Conservation (phyloP, 1,140 invertebrate species). For the Drosophila sulfurigaster region DNA sequence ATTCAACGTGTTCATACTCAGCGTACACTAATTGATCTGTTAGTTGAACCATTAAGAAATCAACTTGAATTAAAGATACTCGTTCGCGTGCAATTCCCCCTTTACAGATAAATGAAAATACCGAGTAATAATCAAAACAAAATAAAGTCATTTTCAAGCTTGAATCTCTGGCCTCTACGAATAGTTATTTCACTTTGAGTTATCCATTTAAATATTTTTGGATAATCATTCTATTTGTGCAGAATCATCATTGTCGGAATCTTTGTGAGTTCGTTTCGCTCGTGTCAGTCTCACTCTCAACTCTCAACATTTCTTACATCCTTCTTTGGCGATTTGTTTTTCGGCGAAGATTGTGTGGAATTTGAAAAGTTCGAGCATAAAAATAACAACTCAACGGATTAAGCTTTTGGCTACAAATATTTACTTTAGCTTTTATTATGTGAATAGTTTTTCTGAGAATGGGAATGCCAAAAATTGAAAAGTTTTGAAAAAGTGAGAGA, state of each 20-base stretch:
- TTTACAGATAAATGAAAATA: slow-evolving; percentile 2
- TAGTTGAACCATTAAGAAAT: slow-evolving; percentile 2
- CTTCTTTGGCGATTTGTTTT: slow-evolving; percentile 45
- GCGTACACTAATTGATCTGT: slow-evolving; percentile 6
- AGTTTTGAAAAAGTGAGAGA: too few species aligned
- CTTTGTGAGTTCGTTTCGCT: slow-evolving; percentile 57
- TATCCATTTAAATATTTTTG: slow-evolving; percentile 22
- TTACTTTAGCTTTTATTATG: slow-evolving; percentile 1
- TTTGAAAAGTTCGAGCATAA: slow-evolving; percentile 23
- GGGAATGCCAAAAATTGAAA: too few species aligned
- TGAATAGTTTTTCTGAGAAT: neutral
- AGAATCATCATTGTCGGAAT: slow-evolving; percentile 69
- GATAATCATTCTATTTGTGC: slow-evolving; percentile 52
- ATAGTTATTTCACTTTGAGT: slow-evolving; percentile 40
- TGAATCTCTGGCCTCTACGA: slow-evolving; percentile 49
- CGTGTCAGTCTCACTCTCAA: slow-evolving; percentile 63
- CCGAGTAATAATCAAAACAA: slow-evolving; percentile 50
- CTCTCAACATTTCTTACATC: slow-evolving; percentile 16
- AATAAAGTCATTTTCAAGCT: slow-evolving; percentile 32
- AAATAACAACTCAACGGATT: slow-evolving; percentile 18
- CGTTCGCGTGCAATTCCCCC: neutral
- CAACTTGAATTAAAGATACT: slow-evolving; percentile 2
- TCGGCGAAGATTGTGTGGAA: slow-evolving; percentile 20
- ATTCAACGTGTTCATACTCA: neutral
- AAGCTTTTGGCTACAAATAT: slow-evolving; percentile 32